Conservation (phyloP, 2,113 vertebrate genomes). For the Raja brachyura region DNA sequence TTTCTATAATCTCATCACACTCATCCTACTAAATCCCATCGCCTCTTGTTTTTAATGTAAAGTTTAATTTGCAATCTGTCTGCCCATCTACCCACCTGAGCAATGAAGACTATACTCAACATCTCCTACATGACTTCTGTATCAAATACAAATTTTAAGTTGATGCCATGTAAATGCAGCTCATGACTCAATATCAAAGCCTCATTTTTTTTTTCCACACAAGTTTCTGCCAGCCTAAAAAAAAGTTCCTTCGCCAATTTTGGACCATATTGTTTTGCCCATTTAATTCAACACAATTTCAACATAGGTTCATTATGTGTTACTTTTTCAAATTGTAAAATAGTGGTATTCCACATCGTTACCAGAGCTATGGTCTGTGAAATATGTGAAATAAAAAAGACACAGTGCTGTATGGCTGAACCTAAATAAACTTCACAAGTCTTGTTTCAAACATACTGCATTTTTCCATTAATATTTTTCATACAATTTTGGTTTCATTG, state of each 20-base stretch:
- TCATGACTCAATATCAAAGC: neutral
- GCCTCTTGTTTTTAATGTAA: too few species aligned
- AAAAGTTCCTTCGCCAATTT: neutral
- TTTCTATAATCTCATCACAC: neutral
- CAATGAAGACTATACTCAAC: neutral
- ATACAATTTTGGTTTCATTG: neutral
- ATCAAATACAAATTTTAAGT: neutral
- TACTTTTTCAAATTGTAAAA: neutral
- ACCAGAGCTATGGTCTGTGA: neutral
- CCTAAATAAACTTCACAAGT: neutral
- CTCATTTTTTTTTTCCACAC: too few species aligned
- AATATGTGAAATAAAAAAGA: neutral
- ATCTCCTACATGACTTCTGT: neutral
- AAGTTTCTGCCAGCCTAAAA: neutral
- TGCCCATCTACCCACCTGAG: neutral
- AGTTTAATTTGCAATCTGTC: too few species aligned
- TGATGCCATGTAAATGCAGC: neutral
- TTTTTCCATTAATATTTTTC: neutral
- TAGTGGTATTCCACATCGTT: neutral
- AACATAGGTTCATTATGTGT: neutral
- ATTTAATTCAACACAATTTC: neutral
- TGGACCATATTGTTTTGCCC: neutral
- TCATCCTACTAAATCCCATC: neutral
- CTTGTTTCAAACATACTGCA: neutral
- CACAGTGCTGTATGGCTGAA: too few species aligned